phyloP scores from a whole-genome alignment of 1,140 invertebrate species.

The Bombus balteatus region DNA sequence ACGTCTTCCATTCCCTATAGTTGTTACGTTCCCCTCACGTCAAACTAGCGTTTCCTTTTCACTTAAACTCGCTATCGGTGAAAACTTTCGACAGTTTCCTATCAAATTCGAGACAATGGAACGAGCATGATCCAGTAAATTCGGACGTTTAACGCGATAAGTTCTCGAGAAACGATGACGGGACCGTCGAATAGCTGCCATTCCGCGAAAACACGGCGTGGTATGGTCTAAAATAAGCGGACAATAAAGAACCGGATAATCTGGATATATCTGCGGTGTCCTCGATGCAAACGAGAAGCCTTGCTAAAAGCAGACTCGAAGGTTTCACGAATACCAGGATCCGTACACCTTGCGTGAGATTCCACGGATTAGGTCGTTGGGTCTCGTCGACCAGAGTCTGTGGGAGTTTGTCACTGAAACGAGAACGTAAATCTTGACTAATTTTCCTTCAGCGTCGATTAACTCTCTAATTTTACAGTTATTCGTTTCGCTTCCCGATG shows the following conservation, averaged over 20 bases:
- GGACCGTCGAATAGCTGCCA: neutral
- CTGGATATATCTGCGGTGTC: slow-evolving; percentile 41
- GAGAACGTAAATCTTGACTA: slow-evolving; percentile 51
- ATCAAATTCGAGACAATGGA: neutral
- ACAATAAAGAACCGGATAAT: slow-evolving; percentile 64
- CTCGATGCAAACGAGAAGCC: slow-evolving; percentile 48
- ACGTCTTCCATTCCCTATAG: neutral
- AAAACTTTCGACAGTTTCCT: neutral
- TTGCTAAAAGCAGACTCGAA: slow-evolving; percentile 49
- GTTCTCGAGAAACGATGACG: neutral
- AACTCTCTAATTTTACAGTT: slow-evolving; percentile 19
- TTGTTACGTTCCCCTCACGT: neutral
- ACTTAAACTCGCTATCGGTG: neutral
- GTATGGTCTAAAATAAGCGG: slow-evolving; percentile 48
- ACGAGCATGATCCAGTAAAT: neutral
- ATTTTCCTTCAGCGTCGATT: slow-evolving; percentile 29
- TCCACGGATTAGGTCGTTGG: neutral
- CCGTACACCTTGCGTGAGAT: slow-evolving; percentile 42
- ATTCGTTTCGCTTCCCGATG: slow-evolving; percentile 13
- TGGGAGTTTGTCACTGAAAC: neutral
- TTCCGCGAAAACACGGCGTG: neutral
- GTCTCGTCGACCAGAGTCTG: neutral
- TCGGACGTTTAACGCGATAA: neutral
- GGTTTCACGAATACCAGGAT: slow-evolving; percentile 37
- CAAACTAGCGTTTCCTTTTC: slow-evolving; percentile 1